Conservation (phyloP, 1,140 invertebrate genomes). For the Drosophila pallidifrons region DNA sequence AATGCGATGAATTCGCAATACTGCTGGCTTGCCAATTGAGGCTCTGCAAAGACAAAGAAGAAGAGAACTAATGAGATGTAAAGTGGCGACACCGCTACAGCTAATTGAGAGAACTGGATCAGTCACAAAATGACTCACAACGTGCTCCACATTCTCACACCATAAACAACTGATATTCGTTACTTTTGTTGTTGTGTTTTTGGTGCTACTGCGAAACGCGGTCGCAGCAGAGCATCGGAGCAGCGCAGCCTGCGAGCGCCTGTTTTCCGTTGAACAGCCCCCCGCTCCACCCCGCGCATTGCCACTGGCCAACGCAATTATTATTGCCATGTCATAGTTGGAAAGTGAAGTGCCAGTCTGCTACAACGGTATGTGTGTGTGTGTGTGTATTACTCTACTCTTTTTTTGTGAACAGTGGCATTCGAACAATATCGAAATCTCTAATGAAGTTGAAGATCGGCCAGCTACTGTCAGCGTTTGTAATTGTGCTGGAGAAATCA, state of each 20-base stretch:
- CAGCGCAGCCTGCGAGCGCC: conserved; percentile 10
- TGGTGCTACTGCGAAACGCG: conserved; percentile 65
- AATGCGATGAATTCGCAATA: conserved; percentile 1
- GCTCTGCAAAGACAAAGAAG: conserved; percentile 43
- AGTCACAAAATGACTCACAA: conserved; percentile 56
- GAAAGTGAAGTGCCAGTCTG: conserved; percentile 70
- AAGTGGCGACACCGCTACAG: conserved; percentile 64
- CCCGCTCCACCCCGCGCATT: background rate
- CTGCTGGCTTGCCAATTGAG: background rate
- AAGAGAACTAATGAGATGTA: conserved; percentile 32
- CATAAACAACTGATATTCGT: conserved; percentile 14
- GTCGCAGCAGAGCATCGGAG: conserved; percentile 13
- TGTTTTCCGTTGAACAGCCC: background rate
- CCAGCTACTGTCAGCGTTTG: conserved; percentile 77
- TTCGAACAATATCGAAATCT: conserved; percentile 83
- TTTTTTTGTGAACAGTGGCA: conserved; percentile 62
- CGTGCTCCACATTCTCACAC: conserved; percentile 60
- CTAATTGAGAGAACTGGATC: conserved; percentile 72
- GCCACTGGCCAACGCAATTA: conserved; percentile 53
- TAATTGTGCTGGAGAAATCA: conserved; percentile 69
- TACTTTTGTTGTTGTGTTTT: conserved; percentile 19
- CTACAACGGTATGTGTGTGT: conserved; percentile 22
- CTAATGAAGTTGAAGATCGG: conserved; percentile 84
- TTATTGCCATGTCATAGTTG: conserved; percentile 84
- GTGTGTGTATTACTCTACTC: conserved; percentile 46